Percentiles rank a stretch among this genome's conserved stretches.
phyloP scores from a whole-genome alignment of 2,888 invertebrate genomes.

The Drosophila hamatofila region DNA sequence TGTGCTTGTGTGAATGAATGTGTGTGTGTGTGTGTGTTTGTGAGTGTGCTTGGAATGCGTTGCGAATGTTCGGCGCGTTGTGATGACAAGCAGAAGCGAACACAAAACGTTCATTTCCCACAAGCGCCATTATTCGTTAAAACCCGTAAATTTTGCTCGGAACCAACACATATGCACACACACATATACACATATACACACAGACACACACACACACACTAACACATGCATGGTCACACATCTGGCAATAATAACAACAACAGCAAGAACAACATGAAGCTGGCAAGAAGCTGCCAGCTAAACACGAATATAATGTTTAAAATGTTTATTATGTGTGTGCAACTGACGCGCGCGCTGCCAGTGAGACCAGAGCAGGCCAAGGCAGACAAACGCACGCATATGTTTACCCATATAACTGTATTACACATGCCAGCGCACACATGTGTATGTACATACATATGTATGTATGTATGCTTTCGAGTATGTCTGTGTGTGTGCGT shows the following conservation, averaged over 20 bases:
- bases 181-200: slow-evolving; percentile 21
- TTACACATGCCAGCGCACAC: slow-evolving; percentile 45
- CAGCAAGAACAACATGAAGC: slow-evolving; percentile 9
- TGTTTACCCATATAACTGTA: slow-evolving; percentile 61
- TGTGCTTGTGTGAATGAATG: slow-evolving; percentile 49
- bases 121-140: slow-evolving; percentile 80
- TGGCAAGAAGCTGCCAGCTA: slow-evolving; percentile 77
- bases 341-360: slow-evolving; percentile 72
- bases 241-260: slow-evolving; percentile 28
- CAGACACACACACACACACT: slow-evolving; percentile 28
- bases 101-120: slow-evolving; percentile 81
- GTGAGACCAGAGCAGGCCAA: slow-evolving; percentile 22
- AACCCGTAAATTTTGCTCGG: slow-evolving; percentile 76
- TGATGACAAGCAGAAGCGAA: slow-evolving; percentile 80
- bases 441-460: neutral
- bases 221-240: slow-evolving; percentile 12
- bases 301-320: slow-evolving; percentile 81
- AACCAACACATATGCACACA: slow-evolving; percentile 55
- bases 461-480: neutral
- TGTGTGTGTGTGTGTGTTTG: slow-evolving; percentile 36
- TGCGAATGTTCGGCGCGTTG: slow-evolving; percentile 60
- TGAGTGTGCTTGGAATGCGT: slow-evolving; percentile 61
- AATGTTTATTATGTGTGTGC: slow-evolving; percentile 80
- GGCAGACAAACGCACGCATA: slow-evolving; percentile 30
- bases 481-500: slow-evolving; percentile 9